phyloP scores from a whole-genome alignment of 2,888 invertebrate genomes.

The Microctonus hyperodae region DNA sequence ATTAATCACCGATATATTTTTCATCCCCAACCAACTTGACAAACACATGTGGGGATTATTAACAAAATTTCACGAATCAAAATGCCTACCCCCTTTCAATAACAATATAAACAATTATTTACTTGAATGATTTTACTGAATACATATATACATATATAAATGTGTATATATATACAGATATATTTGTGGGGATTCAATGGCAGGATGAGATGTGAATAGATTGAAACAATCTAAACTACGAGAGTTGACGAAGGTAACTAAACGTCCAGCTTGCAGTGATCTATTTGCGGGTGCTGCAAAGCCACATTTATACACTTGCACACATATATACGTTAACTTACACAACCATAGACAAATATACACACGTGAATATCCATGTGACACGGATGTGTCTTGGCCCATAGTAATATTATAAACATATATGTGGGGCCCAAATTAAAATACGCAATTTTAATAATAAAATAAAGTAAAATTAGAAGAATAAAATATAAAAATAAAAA shows the following conservation, averaged over 20 bases:
- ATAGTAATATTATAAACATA: constrained; percentile 13
- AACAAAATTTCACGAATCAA: neutral
- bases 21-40: neutral
- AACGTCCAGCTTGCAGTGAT: constrained; percentile 25
- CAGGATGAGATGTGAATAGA: no score
- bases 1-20: constrained; percentile 1
- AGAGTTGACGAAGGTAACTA: constrained; percentile 23
- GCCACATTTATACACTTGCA: neutral
- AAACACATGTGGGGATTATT: no score
- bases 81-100: no score
- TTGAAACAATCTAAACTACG: constrained; percentile 18
- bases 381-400: constrained; percentile 23
- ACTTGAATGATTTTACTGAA: neutral
- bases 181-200: no score
- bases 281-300: constrained; percentile 25
- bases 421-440: constrained; percentile 3
- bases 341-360: neutral
- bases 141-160: no score
- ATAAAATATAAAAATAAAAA: neutral
- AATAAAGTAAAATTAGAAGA: neutral
- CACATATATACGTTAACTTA: neutral
- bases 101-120: no score
- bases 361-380: constrained; percentile 7
- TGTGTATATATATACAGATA: no score
- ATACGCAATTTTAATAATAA: no score